A percentile compares a stretch with the other conserved stretches of the same genome.
Conservation (phyloP, 64 coral and sea anemone genomes). For the Astreopora myriophthalma region DNA sequence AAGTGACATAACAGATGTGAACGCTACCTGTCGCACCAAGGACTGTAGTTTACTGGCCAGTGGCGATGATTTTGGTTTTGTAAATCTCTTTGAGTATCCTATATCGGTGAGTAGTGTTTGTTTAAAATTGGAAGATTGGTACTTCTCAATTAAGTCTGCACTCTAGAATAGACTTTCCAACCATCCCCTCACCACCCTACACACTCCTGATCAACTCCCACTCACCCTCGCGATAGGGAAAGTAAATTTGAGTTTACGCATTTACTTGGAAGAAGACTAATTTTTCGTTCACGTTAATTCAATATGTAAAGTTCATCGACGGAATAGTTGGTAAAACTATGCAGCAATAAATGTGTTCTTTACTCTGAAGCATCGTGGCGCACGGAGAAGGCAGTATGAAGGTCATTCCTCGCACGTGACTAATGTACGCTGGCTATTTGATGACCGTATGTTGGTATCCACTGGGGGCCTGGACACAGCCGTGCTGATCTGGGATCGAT, state of each 20-base stretch:
- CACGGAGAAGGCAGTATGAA: slow-evolving; percentile 68
- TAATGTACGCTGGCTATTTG: slow-evolving; percentile 93
- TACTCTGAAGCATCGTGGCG: slow-evolving; percentile 60
- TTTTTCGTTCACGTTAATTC: too few relatives aligned
- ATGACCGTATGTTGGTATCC: slow-evolving; percentile 90
- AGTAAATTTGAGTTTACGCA: too few relatives aligned
- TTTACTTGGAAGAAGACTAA: too few relatives aligned
- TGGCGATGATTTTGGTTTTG: slow-evolving; percentile 97
- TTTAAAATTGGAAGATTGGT: too few relatives aligned
- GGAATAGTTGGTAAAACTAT: background rate
- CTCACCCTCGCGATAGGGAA: too few relatives aligned
- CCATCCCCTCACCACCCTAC: too few relatives aligned
- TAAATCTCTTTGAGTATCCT: slow-evolving; percentile 96
- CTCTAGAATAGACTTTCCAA: too few relatives aligned
- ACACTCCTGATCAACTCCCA: too few relatives aligned
- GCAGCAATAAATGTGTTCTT: background rate
- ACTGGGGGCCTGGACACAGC: slow-evolving; percentile 96
- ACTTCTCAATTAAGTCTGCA: too few relatives aligned
- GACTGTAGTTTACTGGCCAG: slow-evolving; percentile 88
- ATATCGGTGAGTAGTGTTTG: slow-evolving; percentile 72
- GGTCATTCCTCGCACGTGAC: slow-evolving; percentile 99
- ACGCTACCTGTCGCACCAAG: slow-evolving; percentile 84
- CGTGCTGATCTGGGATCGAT: slow-evolving; percentile 93
- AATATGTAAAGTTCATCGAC: too few relatives aligned
- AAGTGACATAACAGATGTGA: slow-evolving; percentile 95